Base-by-base conservation (phyloP, 1,140 invertebrate genomes). In the Frieseomelitta varia region DNA sequence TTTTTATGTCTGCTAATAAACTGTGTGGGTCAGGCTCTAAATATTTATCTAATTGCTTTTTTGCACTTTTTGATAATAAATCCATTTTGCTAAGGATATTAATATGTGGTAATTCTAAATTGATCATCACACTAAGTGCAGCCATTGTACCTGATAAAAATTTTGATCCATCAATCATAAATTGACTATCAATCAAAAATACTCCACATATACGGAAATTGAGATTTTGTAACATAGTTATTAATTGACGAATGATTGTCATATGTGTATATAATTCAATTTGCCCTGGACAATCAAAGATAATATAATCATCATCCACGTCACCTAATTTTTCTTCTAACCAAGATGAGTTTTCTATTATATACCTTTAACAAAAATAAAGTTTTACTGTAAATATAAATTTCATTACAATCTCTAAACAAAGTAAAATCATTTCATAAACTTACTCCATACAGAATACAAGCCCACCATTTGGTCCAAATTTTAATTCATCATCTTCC, bases 281-380 rank as follows among this genome's bases (percentile, higher is more conserved):
- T 96, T 99, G 99, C 10, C 99, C 99, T 19, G 99, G 99, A 94
- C 99, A 99, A 95, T 99, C 99, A 94, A 99, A 99, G n/a, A 99
- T 95, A 76, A 99, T 97, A 92, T 99, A 99, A 95, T 99, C 99
- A 87, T 98, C 97, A 85, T 98, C 97, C 4, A 96, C 96, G 79
- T 97, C 97, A 21, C 96, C 97, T 21, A 99, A 93, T 92, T 98
- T 96, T 74, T 99, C 97, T 90, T 97, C 96, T 14, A 99, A 93
- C 99, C 99, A 99, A 51, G 98, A 97, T 88, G 97, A 95, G 94
- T 99, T 99, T 93, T 99, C 97, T 72, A 99, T 92, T 11, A 99
- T 95, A 91, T 98, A 99, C 92, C 97, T 97, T 81, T 53, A 90
- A 47, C 39, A 47, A 47, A 47, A 77, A 75, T 51, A 24, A 80